Evolutionary conservation across 2,797 vertebrate genomes (phyloP).

Genomic region (Urocyon cinereoargenteus): DNA sequence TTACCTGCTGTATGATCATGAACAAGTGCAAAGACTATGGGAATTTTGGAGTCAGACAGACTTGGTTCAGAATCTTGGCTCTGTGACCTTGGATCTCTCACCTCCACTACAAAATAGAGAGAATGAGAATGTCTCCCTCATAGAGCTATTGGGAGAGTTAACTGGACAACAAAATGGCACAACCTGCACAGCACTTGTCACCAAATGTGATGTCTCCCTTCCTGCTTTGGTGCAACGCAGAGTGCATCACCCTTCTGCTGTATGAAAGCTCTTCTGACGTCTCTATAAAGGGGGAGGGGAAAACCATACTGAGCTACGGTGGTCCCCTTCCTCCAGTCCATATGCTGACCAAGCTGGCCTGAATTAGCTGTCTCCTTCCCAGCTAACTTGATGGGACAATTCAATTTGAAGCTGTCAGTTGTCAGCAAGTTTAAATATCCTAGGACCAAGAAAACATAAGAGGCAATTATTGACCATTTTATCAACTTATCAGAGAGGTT

Average conservation of each 20-base stretch:
- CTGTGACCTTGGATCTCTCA: slow-evolving; percentile 34
- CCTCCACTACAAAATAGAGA: not conserved
- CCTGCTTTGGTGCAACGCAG: not conserved
- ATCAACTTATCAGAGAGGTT: slow-evolving; percentile 7
- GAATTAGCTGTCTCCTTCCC: not conserved
- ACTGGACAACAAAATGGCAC: not conserved
- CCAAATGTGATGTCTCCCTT: not conserved
- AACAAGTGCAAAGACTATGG: not conserved
- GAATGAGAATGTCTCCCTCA: not conserved
- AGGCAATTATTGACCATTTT: slow-evolving; percentile 38
- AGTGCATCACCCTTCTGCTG: not conserved
- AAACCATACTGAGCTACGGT: not conserved
- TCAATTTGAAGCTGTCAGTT: slow-evolving; percentile 56
- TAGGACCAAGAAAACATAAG: not conserved
- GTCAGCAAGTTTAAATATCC: slow-evolving; percentile 65
- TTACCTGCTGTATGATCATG: not conserved
- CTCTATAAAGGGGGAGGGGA: not conserved
- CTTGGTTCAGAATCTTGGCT: not conserved
- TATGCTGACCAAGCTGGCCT: slow-evolving; percentile 6
- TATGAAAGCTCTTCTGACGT: not conserved
- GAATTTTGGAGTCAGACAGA: not conserved
- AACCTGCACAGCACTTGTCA: not conserved
- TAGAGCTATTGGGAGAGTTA: not conserved
- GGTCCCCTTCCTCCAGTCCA: not conserved
- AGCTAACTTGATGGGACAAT: slow-evolving; percentile 15